phyloP scores from a whole-genome alignment of 2,113 vertebrate species.

The Suncus etruscus region DNA sequence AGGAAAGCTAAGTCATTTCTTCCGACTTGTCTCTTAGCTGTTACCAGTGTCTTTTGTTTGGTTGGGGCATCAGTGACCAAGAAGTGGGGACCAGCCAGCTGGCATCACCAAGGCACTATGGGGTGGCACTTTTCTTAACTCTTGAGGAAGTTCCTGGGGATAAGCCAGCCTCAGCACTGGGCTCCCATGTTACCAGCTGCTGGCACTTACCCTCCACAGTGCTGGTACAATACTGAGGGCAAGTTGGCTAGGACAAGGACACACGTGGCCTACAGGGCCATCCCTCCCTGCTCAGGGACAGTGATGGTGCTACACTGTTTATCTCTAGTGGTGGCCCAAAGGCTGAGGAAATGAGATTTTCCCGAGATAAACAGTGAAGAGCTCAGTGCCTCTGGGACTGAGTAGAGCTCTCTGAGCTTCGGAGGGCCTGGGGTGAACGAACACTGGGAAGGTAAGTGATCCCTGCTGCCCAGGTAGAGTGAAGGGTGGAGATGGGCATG shows the following conservation, averaged over 20 bases:
- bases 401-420: slow-evolving; percentile 56
- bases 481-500: background rate
- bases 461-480: background rate
- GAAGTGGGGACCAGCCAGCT: background rate
- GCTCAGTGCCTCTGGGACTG: slow-evolving; percentile 22
- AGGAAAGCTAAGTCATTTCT: slow-evolving; percentile 57
- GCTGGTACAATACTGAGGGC: background rate
- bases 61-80: background rate
- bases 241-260: background rate
- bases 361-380: slow-evolving; percentile 64
- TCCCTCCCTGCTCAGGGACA: background rate
- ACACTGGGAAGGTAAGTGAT: slow-evolving; percentile 55
- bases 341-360: slow-evolving; percentile 70
- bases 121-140: background rate
- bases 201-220: fast-evolving
- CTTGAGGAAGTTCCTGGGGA: background rate
- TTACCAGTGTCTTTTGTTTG: background rate
- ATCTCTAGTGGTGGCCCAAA: slow-evolving; percentile 64
- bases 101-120: background rate
- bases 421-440: slow-evolving; percentile 41
- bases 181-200: too few relatives aligned
- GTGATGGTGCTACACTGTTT: slow-evolving; percentile 27
- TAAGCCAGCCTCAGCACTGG: background rate
- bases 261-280: background rate
- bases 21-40: slow-evolving; percentile 34